phyloP scores from a whole-genome alignment of 1,140 invertebrate species.

The Pseudomyrmex flavicornis region DNA sequence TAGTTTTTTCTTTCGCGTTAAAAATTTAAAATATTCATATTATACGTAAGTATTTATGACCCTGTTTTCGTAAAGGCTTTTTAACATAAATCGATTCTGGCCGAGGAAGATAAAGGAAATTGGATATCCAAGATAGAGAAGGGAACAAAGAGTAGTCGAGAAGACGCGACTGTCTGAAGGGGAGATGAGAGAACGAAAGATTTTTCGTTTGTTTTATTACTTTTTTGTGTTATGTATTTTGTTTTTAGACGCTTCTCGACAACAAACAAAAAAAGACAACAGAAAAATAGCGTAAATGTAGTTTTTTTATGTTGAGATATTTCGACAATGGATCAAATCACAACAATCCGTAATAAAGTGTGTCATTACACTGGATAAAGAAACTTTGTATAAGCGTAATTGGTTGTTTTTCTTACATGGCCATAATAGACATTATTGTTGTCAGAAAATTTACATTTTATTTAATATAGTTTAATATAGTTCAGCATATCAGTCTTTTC shows the following conservation, averaged over 20 bases:
- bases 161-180: constrained; percentile 30
- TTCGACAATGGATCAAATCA: constrained; percentile 15
- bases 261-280: constrained; percentile 1
- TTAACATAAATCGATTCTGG: constrained; percentile 82
- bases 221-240: constrained; percentile 22
- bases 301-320: constrained; percentile 9
- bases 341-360: constrained; percentile 43
- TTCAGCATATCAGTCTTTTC: neutral
- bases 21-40: constrained; percentile 83
- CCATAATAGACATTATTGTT: neutral
- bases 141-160: constrained; percentile 34
- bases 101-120: constrained; percentile 72
- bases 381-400: neutral
- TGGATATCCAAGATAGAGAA: constrained; percentile 49
- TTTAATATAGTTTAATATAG: constrained; percentile 1
- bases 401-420: neutral
- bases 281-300: constrained; percentile 3
- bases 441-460: constrained; percentile 18
- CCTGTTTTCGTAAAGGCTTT: constrained; percentile 85
- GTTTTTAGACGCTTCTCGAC: constrained; percentile 43
- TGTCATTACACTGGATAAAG: constrained; percentile 13
- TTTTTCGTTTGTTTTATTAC: constrained; percentile 29
- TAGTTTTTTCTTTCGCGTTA: constrained; percentile 72
- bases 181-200: constrained; percentile 35
- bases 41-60: constrained; percentile 84